Evolutionary conservation across 2,797 vertebrate genomes (phyloP), one percentile per base, ranked within the genome.

Genomic region (Danio tinwini): DNA sequence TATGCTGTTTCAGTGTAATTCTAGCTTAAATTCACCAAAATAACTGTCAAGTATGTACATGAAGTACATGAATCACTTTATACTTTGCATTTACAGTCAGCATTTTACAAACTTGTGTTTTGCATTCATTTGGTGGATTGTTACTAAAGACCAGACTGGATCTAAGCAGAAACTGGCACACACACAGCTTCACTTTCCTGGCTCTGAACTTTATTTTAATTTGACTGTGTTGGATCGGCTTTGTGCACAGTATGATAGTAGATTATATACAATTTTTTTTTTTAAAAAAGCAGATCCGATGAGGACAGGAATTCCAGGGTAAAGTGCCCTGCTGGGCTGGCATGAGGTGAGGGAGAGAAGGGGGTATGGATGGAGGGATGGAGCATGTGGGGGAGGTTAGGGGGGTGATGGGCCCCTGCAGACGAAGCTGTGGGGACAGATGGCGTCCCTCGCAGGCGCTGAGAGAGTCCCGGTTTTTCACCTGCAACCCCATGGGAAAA

Each of bases 401-500:
- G 45, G 76, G 55, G 74, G 88, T 82, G 85, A 64, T 40, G 64
- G 87, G 90, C 90, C 89, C 79, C 89, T 29, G 91, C 92, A 83
- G 82, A 90, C 88, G 90, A 85, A 82, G 89, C 90, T 90, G 91
- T 89, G 80, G 92, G 88, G 90, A 95, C 93, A 94, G 93, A 94
- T 90, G 90, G 93, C 85, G 89, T 92, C 89, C 90, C 90, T 93
- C 70, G 65, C 80, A 88, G 89, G 87, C 70, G 52, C 82, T 85
- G 83, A 84, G 88, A 82, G 85, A 94, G 92, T 91, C 91, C 91
- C 92, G 93, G 92, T 91, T 93, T 79, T 94, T 95, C 93, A 94
- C 93, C 92, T 94, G 93, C 94, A 91, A 88, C 90, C 92, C 91
- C 92, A 92, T 93, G 93, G 93, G 92, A 94, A 94, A 93, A 93